Evolutionary conservation across 1,140 invertebrate genomes (phyloP).

Genomic region (Zaprionus capensis): DNA sequence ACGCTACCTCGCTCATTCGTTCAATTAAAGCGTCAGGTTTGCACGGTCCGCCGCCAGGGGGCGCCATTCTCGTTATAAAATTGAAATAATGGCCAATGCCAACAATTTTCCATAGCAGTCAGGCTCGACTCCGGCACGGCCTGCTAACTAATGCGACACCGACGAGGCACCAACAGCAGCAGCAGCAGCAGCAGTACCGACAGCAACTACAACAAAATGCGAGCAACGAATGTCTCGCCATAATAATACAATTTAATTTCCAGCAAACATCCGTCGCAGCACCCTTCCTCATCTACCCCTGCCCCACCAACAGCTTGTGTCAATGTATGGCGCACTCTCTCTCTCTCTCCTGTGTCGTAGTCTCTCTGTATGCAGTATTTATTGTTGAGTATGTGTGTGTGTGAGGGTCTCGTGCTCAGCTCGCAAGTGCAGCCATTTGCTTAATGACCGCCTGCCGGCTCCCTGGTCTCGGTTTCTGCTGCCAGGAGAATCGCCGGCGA

Average conservation of each 20-base stretch:
- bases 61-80: constrained; percentile 44
- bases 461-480: constrained; percentile 38
- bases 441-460: constrained; percentile 75
- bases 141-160: constrained; percentile 11
- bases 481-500: constrained; percentile 22
- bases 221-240: constrained; percentile 77
- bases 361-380: constrained; percentile 25
- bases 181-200: neutral
- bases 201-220: constrained; percentile 50
- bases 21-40: constrained; percentile 67
- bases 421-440: constrained; percentile 79
- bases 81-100: constrained; percentile 52
- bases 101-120: constrained; percentile 32
- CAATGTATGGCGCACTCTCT: constrained; percentile 56
- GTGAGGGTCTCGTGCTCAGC: constrained; percentile 44
- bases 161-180: neutral
- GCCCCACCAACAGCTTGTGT: constrained; percentile 46
- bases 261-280: constrained; percentile 74
- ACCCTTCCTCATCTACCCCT: neutral
- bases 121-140: neutral
- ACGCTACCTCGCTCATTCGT: constrained; percentile 33
- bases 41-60: constrained; percentile 27
- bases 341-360: neutral
- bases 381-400: constrained; percentile 17
- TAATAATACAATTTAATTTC: constrained; percentile 83